A percentile compares a stretch with the other conserved stretches of the same genome.
phyloP scores from a whole-genome alignment of 2,113 vertebrate species.

The Agapornis roseicollis region DNA sequence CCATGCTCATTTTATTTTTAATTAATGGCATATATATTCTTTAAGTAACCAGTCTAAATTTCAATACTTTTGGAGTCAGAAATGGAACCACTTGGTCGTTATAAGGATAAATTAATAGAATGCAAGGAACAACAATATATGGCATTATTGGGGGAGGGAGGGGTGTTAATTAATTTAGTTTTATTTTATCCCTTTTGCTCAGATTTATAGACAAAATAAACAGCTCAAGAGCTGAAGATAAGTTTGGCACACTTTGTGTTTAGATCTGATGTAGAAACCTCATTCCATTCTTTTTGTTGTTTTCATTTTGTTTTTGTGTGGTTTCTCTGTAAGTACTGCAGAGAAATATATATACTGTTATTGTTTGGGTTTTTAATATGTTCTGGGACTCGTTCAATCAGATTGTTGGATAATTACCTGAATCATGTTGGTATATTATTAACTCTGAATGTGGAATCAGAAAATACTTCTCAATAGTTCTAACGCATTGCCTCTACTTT shows the following conservation, averaged over 20 bases:
- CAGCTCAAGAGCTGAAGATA: background rate
- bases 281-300: background rate
- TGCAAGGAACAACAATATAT: background rate
- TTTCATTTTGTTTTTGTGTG: background rate
- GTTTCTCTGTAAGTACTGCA: background rate
- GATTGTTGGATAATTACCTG: slow-evolving; percentile 3
- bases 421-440: background rate
- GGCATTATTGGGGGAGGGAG: background rate
- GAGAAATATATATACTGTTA: background rate
- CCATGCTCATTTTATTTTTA: background rate
- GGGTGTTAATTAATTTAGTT: background rate
- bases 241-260: background rate
- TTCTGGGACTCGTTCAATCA: background rate
- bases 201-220: background rate
- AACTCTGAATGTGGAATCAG: background rate
- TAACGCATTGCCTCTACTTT: background rate
- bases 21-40: background rate
- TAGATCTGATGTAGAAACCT: background rate
- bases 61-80: background rate
- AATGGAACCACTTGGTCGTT: background rate
- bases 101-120: background rate
- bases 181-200: background rate
- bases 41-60: background rate
- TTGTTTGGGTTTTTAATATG: background rate
- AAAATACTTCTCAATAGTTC: background rate